phyloP scores from a whole-genome alignment of 2,113 vertebrate genomes.

The Puffinus mauretanicus region DNA sequence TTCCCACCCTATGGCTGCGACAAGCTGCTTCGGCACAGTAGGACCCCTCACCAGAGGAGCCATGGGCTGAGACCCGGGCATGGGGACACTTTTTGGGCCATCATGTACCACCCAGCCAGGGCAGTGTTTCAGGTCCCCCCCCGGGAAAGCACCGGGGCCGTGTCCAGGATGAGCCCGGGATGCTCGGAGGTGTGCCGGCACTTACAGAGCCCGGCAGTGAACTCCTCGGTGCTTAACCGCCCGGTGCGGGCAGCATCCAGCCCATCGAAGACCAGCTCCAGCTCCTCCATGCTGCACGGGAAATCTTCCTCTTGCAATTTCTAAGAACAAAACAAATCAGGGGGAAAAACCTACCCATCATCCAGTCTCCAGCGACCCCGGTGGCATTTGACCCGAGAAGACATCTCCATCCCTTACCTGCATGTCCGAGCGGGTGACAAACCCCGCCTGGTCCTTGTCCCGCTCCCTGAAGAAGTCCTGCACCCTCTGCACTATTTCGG shows the following conservation, averaged over 20 bases:
- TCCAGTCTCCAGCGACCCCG: fast-evolving
- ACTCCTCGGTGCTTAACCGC: constrained; percentile 57
- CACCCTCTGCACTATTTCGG: constrained; percentile 8
- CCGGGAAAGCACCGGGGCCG: fast-evolving
- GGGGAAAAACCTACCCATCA: neutral
- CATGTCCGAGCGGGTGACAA: constrained; percentile 63
- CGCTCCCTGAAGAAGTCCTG: constrained; percentile 38
- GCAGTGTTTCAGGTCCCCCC: fast-evolving
- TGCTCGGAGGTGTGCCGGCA: neutral
- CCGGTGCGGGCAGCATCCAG: constrained; percentile 61
- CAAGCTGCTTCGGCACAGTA: fast-evolving
- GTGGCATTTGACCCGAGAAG: neutral
- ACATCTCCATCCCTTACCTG: constrained; percentile 42
- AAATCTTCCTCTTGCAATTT: constrained; percentile 40
- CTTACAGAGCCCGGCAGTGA: constrained; percentile 71
- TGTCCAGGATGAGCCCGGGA: fast-evolving
- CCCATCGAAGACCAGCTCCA: constrained; percentile 72
- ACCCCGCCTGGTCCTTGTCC: constrained; percentile 10
- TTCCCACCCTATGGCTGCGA: fast-evolving
- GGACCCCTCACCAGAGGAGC: fast-evolving
- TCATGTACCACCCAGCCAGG: neutral
- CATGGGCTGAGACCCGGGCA: fast-evolving
- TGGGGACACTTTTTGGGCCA: neutral
- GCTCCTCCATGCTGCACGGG: constrained; percentile 51
- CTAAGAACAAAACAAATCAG: constrained; percentile 28